phyloP scores from a whole-genome alignment of 1,140 invertebrate species.

The Helicoverpa zea region DNA sequence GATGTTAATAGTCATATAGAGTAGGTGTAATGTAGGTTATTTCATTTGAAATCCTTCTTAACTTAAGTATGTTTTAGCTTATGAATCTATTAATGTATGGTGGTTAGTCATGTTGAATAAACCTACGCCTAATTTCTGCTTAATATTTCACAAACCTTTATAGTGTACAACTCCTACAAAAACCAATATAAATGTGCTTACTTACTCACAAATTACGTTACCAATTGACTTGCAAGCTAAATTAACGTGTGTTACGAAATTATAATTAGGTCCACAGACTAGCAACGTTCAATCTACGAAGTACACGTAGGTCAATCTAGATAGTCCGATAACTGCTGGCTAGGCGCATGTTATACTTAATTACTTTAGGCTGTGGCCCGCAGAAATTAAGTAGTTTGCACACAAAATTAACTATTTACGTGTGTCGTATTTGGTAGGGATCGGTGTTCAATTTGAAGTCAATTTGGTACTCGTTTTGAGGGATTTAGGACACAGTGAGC shows the following conservation, averaged over 20 bases:
- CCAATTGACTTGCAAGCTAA: constrained; percentile 20
- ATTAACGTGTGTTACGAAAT: constrained; percentile 18
- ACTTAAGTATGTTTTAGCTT: too few relatives aligned
- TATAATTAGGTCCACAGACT: neutral
- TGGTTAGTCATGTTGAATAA: too few relatives aligned
- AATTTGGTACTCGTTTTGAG: neutral
- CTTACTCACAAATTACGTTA: neutral
- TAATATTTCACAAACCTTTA: too few relatives aligned
- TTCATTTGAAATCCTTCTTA: too few relatives aligned
- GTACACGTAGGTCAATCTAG: constrained; percentile 42
- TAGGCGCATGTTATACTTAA: constrained; percentile 33
- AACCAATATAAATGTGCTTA: neutral
- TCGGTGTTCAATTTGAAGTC: neutral
- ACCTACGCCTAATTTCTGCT: too few relatives aligned
- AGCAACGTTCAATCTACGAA: neutral
- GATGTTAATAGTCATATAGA: too few relatives aligned
- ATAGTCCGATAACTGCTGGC: constrained; percentile 39
- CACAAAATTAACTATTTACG: constrained; percentile 22
- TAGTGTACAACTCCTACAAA: neutral
- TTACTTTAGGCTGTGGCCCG: constrained; percentile 42
- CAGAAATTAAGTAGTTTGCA: constrained; percentile 26
- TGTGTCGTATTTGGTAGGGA: constrained; percentile 1
- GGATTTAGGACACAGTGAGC: too few relatives aligned
- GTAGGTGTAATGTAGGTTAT: too few relatives aligned
- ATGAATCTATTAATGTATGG: too few relatives aligned